Percentiles rank a stretch among this genome's conserved stretches.
Evolutionary conservation across 2,797 vertebrate genomes (phyloP).

Genomic region (Danio tinwini): DNA sequence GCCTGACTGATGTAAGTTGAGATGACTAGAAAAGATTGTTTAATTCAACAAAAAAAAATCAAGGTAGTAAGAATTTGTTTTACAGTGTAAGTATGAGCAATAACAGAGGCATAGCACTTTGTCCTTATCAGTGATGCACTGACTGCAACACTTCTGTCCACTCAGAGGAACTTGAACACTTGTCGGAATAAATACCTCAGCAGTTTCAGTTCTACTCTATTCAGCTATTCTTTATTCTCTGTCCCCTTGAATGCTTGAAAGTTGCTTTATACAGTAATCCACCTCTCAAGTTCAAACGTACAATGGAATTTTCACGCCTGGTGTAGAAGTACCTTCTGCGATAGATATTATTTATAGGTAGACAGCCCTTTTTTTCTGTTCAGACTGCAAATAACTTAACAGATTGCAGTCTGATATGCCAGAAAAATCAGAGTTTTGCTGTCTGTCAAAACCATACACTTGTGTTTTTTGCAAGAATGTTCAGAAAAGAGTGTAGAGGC

Average conservation of each 20-base stretch:
- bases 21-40: too few species aligned
- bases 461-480: not conserved
- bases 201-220: slow-evolving; percentile 11
- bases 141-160: slow-evolving; percentile 32
- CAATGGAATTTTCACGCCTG: not conserved
- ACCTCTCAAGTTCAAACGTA: slow-evolving; percentile 20
- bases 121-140: slow-evolving; percentile 32
- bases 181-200: slow-evolving; percentile 2
- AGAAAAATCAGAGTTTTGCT: not conserved
- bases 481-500: slow-evolving; percentile 17
- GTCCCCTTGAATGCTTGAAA: slow-evolving; percentile 17
- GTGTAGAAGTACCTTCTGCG: not conserved
- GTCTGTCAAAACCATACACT: not conserved
- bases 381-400: not conserved
- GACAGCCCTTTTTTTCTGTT: not conserved
- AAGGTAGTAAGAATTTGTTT: too few species aligned
- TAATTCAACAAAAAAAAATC: too few species aligned
- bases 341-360: not conserved
- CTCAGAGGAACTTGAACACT: slow-evolving; percentile 12
- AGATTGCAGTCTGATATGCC: not conserved
- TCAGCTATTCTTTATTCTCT: slow-evolving; percentile 5
- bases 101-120: not conserved
- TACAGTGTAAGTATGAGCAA: not conserved
- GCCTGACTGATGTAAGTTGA: too few species aligned
- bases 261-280: slow-evolving; percentile 30